Base-by-base conservation (phyloP, 2,888 invertebrate species). In the Leptopilina syphax region DNA sequence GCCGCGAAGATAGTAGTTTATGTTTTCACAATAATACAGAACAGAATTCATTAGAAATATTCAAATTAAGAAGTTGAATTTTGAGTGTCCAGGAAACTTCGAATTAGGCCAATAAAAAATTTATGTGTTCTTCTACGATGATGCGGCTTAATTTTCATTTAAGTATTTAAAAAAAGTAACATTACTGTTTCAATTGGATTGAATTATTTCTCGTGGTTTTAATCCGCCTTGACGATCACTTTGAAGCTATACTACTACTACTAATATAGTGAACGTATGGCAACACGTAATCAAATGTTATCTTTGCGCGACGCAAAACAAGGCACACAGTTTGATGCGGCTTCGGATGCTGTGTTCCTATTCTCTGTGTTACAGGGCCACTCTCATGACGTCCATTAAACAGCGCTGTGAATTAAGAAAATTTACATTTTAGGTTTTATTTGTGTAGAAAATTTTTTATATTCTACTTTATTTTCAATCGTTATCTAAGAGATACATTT, bases 381-480 rank as follows among this genome's bases (percentile, higher is more conserved):
- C 67, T 67, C 44, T 67, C 44, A 50, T 73, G 50, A 73, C 70
- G 70, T 73, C 54, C 54, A 54, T 54, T 34, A 50, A 44, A 73
- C 27, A 73, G 54, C 70, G 70, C 70, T 73, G 70, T 73, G 70
- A 73, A 73, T 57, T 57, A 13, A 54, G 54, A 50, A 54, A 57
- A 73, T 73, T 27, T 57, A n/a, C 54, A 73, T 8, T 54, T 34
- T 8, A 27, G 6, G 54, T 13, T 44, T 67, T 18, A 41, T n/a
- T 41, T 50, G n/a, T n/a, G 41, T 44, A 41, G 34, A 41, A 44
- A 13, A n/a, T 67, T 5, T 4, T 65, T 24, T 67, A 34, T 34
- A 12, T 41, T 67, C 41, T n/a, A 67, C 41, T 66, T 66, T 8
- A 41, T 41, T 66, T 44, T 9, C 18, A 67, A 67, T 47, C 67